These are phyloP conservation scores for Mormyrus lacerda DNA, from an alignment of 2,113 vertebrate species.

Conservation along the genomic window DNA sequence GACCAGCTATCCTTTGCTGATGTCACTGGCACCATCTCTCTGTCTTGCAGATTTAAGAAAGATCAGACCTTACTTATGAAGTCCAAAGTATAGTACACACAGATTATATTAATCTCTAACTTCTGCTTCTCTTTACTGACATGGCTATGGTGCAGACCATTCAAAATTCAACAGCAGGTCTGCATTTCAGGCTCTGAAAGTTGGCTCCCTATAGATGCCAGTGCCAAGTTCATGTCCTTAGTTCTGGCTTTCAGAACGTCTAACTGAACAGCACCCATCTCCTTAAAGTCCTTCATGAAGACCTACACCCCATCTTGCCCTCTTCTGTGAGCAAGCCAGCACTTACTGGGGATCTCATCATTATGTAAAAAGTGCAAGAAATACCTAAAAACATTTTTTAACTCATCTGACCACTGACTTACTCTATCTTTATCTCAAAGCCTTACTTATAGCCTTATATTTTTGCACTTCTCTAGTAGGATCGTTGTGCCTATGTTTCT, in stretches of 20 bases:
- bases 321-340: no score
- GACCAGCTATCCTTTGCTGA: background rate
- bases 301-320: background rate
- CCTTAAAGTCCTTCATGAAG: background rate
- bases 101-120: background rate
- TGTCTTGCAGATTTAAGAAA: background rate
- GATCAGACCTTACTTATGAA: background rate
- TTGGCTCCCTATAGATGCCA: background rate
- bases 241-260: background rate
- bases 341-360: background rate
- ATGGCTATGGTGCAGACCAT: no score
- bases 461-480: background rate
- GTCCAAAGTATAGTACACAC: background rate
- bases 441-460: background rate
- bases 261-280: background rate
- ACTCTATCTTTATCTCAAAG: background rate
- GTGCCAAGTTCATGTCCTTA: background rate
- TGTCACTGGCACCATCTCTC: background rate
- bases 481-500: background rate
- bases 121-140: no score
- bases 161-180: no score
- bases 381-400: background rate
- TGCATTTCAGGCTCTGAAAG: background rate
- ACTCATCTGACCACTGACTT: background rate
- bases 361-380: background rate